Evolutionary conservation across 1,140 invertebrate species (phyloP).

Genomic region (Drosophila equinoxialis): DNA sequence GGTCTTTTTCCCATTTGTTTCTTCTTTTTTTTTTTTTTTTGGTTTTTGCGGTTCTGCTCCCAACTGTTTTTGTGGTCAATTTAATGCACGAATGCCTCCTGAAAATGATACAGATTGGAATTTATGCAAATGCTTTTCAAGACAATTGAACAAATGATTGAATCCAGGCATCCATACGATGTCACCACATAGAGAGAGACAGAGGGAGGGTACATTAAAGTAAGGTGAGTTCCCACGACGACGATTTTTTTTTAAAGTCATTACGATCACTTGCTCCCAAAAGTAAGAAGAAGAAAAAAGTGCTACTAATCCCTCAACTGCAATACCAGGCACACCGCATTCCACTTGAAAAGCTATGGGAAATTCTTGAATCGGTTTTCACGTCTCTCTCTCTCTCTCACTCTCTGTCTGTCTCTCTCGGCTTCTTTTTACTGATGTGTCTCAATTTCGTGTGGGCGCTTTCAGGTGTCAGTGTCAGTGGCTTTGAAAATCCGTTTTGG

Average conservation of each 20-base stretch:
- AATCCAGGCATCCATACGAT: slow-evolving; percentile 37
- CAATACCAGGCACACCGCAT: slow-evolving; percentile 52
- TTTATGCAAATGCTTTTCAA: slow-evolving; percentile 67
- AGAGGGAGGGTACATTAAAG: background rate
- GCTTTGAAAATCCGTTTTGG: slow-evolving; percentile 61
- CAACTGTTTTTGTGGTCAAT: slow-evolving; percentile 45
- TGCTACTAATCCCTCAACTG: slow-evolving; percentile 70
- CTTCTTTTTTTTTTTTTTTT: too few relatives aligned
- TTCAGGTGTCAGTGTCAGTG: slow-evolving; percentile 64
- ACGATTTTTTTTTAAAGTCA: slow-evolving; percentile 51
- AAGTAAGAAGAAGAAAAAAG: slow-evolving; percentile 14
- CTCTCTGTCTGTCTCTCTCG: background rate
- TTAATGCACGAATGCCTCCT: slow-evolving; percentile 69
- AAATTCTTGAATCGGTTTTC: slow-evolving; percentile 41
- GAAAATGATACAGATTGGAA: slow-evolving; percentile 48
- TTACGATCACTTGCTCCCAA: slow-evolving; percentile 64
- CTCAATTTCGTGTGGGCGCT: slow-evolving; percentile 76
- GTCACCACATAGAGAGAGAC: slow-evolving; percentile 32
- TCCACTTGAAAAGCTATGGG: slow-evolving; percentile 53
- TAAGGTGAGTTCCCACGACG: slow-evolving; percentile 40
- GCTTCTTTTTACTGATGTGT: slow-evolving; percentile 35
- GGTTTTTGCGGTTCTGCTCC: slow-evolving; percentile 48
- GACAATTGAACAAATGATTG: slow-evolving; percentile 35
- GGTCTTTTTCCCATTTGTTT: too few relatives aligned
- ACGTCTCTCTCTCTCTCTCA: background rate